Evolutionary conservation across 2,113 vertebrate genomes (phyloP).

Genomic region (Syrrhaptes paradoxus): DNA sequence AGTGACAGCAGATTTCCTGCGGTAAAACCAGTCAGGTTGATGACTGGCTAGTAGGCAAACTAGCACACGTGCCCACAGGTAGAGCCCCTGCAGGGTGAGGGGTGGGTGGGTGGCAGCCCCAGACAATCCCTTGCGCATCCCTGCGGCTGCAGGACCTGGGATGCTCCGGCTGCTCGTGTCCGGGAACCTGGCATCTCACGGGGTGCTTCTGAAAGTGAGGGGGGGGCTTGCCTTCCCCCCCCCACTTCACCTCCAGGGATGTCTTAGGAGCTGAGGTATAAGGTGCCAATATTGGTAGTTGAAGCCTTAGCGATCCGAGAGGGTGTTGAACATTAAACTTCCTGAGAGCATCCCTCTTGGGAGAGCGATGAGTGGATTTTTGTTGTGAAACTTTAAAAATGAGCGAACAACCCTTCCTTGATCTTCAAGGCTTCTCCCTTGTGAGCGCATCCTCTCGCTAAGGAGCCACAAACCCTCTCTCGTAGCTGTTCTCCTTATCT

Average conservation of each 20-base stretch:
- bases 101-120: not conserved
- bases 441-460: not conserved
- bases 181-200: accelerated
- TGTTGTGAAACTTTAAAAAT: not conserved
- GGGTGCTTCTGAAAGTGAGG: accelerated
- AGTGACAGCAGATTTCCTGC: not conserved
- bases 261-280: not conserved
- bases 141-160: not conserved
- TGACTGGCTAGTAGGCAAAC: not conserved
- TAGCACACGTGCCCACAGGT: not conserved
- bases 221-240: not conserved
- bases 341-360: not conserved
- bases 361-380: not conserved
- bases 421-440: not conserved
- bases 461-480: not conserved
- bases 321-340: accelerated
- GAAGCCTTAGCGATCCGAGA: not conserved
- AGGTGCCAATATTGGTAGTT: accelerated
- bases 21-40: not conserved
- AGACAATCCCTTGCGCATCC: not conserved
- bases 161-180: not conserved
- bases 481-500: not conserved
- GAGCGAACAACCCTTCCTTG: not conserved
- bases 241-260: not conserved
- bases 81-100: not conserved